phyloP scores from a whole-genome alignment of 2,888 invertebrate species.

The Pammene fasciana region DNA sequence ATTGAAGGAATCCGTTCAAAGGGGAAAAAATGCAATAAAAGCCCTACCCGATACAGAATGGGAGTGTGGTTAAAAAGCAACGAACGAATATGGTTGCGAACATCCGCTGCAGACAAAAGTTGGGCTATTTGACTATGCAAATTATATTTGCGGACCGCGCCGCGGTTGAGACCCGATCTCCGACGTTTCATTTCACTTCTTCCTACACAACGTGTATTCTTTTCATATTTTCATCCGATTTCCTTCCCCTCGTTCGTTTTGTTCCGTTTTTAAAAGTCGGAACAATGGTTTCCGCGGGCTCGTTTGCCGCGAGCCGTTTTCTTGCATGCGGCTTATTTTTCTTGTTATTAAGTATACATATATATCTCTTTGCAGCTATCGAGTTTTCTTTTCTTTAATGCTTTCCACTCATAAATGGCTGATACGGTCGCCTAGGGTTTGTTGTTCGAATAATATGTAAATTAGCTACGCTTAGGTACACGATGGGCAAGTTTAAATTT shows the following conservation, averaged over 20 bases:
- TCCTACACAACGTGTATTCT: conserved; percentile 80
- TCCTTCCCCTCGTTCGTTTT: conserved; percentile 81
- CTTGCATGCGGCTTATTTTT: conserved; percentile 76
- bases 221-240: conserved; percentile 84
- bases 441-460: conserved; percentile 82
- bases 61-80: conserved; percentile 82
- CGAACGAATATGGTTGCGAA: conserved; percentile 81
- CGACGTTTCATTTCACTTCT: conserved; percentile 81
- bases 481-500: neutral
- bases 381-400: conserved; percentile 82
- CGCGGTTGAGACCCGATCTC: conserved; percentile 78
- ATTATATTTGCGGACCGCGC: conserved; percentile 83
- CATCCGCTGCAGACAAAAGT: conserved; percentile 82
- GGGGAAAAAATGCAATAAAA: conserved; percentile 82
- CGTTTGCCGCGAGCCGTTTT: conserved; percentile 80
- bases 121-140: conserved; percentile 83
- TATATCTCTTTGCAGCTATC: conserved; percentile 77
- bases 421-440: conserved; percentile 81
- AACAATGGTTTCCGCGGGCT: conserved; percentile 80
- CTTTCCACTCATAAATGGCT: conserved; percentile 82
- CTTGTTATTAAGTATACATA: conserved; percentile 75
- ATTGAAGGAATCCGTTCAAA: conserved; percentile 83
- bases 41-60: conserved; percentile 74
- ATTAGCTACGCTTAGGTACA: conserved; percentile 63
- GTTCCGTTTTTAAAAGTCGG: conserved; percentile 81